phyloP scores from a whole-genome alignment of 2,888 invertebrate species.

The Eurois occulta region DNA sequence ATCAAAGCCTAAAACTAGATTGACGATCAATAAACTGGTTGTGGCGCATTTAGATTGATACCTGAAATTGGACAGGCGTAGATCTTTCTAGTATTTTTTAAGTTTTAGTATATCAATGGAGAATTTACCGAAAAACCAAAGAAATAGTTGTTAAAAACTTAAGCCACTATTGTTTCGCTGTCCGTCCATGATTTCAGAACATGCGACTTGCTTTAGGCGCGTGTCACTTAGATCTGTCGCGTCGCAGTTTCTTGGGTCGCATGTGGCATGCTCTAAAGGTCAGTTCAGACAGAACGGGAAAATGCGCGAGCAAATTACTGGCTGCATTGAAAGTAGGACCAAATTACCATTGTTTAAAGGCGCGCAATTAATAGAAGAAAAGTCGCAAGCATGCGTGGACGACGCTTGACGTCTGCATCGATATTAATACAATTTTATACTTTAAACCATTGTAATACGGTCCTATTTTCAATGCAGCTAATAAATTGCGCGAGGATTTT shows the following conservation, averaged over 20 bases:
- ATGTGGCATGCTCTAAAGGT: neutral
- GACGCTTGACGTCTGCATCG: too few relatives aligned
- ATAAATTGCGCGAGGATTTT: neutral
- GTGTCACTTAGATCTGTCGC: neutral
- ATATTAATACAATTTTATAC: neutral
- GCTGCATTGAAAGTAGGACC: neutral
- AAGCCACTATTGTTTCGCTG: neutral
- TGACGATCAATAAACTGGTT: constrained; percentile 24
- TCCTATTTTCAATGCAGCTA: neutral
- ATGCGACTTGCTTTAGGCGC: neutral
- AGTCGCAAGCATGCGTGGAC: neutral
- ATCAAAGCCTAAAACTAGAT: constrained; percentile 30
- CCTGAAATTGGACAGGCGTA: neutral
- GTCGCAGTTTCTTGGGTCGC: neutral
- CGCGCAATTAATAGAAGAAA: too few relatives aligned
- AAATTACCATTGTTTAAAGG: neutral
- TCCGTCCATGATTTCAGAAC: neutral
- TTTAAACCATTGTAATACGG: neutral
- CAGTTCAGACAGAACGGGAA: neutral
- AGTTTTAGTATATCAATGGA: neutral
- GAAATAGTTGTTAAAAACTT: neutral
- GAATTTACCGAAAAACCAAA: neutral
- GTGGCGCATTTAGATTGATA: neutral
- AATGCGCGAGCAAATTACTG: neutral
- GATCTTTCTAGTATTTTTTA: neutral